Evolutionary conservation across 2,888 invertebrate species (phyloP), one percentile per base, ranked within the genome.

Genomic region (Dryococelus australis): DNA sequence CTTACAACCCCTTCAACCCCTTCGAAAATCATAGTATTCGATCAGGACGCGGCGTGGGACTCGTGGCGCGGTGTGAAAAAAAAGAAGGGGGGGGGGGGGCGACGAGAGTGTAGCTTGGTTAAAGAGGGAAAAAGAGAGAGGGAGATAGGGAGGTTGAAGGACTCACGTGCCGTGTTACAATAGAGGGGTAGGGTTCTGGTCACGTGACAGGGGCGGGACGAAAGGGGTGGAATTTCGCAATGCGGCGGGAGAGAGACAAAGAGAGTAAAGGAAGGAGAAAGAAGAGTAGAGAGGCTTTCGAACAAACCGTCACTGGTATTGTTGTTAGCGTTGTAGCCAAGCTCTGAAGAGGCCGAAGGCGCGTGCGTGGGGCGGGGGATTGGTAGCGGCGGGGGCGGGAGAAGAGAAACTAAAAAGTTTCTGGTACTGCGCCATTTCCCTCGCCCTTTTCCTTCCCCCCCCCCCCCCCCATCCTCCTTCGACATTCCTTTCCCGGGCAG

Each of bases 401-500:
- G 65, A 65, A 20, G 10, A 65, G 65, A 65, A 65, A 65, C 6
- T 65, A n/a, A 65, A 65, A 65, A 65, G 65, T 65, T 65, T 65
- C 65, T 65, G 65, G 65, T 65, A 65, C 65, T 65, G 65, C 65
- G 65, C 65, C 65, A 65, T 65, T 65, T 65, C 65, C 65, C 65
- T 65, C 65, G 12, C 51, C 0, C 51, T 8, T 51, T 8, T 51
- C 51, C 51, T 5, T 5, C 51, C 65, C 65, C 65, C 65, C 65
- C 65, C 16, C 65, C 24, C 16, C 65, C 65, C 16, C 12, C 6
- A 47, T 6, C 47, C 47, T 47, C 6, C 47, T 47, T 35, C 35
- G 35, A 3, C 51, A 5, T 20, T 51, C 51, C 51, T 16, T 16
- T 20, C 65, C 65, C 47, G 10, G 47, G 47, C 47, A 3, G 10